Percentiles rank a stretch among this genome's conserved stretches.
Conservation (phyloP, 2,797 vertebrate genomes). For the Naso thynnoides region DNA sequence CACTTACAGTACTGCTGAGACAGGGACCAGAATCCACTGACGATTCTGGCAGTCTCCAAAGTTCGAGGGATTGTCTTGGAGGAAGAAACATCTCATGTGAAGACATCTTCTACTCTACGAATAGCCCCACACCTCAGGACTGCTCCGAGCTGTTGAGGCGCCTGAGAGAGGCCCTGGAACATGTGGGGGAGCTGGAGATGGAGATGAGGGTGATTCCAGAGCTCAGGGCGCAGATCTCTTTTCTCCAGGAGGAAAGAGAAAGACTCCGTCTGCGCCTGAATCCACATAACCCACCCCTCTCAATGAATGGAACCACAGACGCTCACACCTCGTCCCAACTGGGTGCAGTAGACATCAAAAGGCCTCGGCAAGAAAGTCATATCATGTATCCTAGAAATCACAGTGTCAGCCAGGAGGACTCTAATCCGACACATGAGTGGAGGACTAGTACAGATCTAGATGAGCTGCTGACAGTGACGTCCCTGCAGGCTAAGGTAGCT, state of each 20-base stretch:
- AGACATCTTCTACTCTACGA: slow-evolving; percentile 62
- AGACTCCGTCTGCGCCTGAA: slow-evolving; percentile 69
- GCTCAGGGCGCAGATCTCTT: slow-evolving; percentile 79
- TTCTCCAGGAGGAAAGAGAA: slow-evolving; percentile 80
- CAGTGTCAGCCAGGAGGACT: slow-evolving; percentile 31
- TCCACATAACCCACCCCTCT: slow-evolving; percentile 14
- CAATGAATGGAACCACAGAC: slow-evolving; percentile 59
- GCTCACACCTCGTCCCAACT: slow-evolving; percentile 22
- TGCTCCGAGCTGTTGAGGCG: slow-evolving; percentile 70
- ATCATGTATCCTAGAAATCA: slow-evolving; percentile 46
- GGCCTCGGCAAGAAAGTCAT: slow-evolving; percentile 57
- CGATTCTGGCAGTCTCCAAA: slow-evolving; percentile 68
- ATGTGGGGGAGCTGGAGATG: slow-evolving; percentile 83
- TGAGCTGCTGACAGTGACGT: slow-evolving; percentile 68
- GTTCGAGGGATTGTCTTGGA: slow-evolving; percentile 59
- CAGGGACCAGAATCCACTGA: slow-evolving; percentile 80
- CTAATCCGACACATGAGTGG: slow-evolving; percentile 70
- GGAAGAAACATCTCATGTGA: slow-evolving; percentile 75
- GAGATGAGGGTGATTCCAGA: slow-evolving; percentile 81
- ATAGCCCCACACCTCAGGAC: slow-evolving; percentile 41
- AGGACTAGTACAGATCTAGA: slow-evolving; percentile 77
- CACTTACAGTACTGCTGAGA: slow-evolving; percentile 86
- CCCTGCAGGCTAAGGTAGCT: slow-evolving; percentile 87
- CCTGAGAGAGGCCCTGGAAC: slow-evolving; percentile 77
- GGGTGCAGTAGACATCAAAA: slow-evolving; percentile 45